Percentiles rank a stretch among this genome's conserved stretches.
Conservation (phyloP, 2,113 vertebrate genomes). For the Prionailurus viverrinus region DNA sequence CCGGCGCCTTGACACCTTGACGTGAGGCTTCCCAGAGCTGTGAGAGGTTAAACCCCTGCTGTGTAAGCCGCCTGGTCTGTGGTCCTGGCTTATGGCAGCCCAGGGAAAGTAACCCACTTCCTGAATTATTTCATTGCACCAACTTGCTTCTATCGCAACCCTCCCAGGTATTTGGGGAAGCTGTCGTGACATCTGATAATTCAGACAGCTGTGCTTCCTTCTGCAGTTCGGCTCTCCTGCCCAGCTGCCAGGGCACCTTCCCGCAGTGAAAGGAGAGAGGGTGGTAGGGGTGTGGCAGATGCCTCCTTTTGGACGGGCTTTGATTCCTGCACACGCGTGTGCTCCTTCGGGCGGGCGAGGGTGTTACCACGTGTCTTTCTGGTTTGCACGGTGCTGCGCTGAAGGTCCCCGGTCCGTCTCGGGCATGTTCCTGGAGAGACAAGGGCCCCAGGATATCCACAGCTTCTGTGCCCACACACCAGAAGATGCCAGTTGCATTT, state of each 20-base stretch:
- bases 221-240: background rate
- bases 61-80: too few species aligned
- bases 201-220: too few species aligned
- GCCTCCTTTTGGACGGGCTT: rapidly evolving
- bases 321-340: rapidly evolving
- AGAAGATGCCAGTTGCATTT: background rate
- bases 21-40: background rate
- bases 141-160: background rate
- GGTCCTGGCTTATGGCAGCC: rapidly evolving
- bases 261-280: background rate
- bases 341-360: rapidly evolving
- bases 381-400: too few species aligned
- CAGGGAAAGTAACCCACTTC: too few species aligned
- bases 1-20: background rate
- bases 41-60: too few species aligned
- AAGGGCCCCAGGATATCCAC: rapidly evolving
- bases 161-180: too few species aligned
- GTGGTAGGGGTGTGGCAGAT: too few species aligned
- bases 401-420: background rate
- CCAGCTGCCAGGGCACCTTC: rapidly evolving
- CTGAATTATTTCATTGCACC: background rate
- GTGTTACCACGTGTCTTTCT: background rate
- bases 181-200: background rate
- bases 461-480: background rate
- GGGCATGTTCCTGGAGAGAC: rapidly evolving